Evolutionary conservation across 2,797 vertebrate species (phyloP).

Genomic region (Pygocentrus nattereri): DNA sequence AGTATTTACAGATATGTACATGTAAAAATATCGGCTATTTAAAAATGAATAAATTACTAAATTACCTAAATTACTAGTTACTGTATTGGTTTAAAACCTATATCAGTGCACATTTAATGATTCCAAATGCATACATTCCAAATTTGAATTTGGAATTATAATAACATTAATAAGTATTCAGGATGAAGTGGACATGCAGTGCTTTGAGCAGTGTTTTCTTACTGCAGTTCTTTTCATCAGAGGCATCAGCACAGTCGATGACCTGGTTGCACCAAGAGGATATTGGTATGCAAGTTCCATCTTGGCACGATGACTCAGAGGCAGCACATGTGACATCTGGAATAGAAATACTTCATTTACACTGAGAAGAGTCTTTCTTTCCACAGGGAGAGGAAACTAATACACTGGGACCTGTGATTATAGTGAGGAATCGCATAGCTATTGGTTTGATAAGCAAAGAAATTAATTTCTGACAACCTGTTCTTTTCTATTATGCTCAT

Average conservation of each 20-base stretch:
- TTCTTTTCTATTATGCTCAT: conserved; percentile 28
- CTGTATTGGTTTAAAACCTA: too few species aligned
- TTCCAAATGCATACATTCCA: background rate
- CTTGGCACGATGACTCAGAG: conserved; percentile 89
- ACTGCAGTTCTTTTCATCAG: conserved; percentile 97
- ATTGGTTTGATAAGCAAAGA: conserved; percentile 46
- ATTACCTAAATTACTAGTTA: too few species aligned
- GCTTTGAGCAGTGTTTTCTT: conserved; percentile 67
- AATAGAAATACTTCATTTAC: conserved; percentile 63
- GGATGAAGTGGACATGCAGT: background rate
- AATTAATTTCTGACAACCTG: conserved; percentile 37
- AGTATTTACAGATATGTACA: too few species aligned
- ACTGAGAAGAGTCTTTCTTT: conserved; percentile 28
- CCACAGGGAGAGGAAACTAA: conserved; percentile 27
- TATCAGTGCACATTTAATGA: too few species aligned
- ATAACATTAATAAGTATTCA: background rate
- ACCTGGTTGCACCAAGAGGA: conserved; percentile 94
- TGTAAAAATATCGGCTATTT: too few species aligned
- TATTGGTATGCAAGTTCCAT: conserved; percentile 89
- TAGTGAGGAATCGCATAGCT: conserved; percentile 12
- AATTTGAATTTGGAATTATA: background rate
- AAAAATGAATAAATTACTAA: too few species aligned
- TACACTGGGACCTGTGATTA: conserved; percentile 33
- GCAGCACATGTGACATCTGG: conserved; percentile 81
- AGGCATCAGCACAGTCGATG: conserved; percentile 93